Evolutionary conservation across 2,113 vertebrate genomes (phyloP), one percentile per base, ranked within the genome.

Genomic region (Mixornis gularis): DNA sequence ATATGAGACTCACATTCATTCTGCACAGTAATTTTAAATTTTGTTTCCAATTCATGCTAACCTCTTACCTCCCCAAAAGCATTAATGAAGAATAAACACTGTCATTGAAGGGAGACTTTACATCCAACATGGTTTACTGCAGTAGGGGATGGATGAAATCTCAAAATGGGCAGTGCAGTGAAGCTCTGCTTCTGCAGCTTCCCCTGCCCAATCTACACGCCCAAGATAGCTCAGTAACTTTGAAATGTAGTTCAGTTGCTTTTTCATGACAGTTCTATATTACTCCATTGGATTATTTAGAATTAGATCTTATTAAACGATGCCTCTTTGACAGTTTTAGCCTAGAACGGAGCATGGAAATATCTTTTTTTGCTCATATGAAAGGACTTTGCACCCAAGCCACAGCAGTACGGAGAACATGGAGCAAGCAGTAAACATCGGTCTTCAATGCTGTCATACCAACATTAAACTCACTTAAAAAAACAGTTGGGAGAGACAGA

Each of bases 391-490:
- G 34, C 25, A 60, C 2, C 2, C 27, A 79, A 87, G 22, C n/a
- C 62, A 41, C 38, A 56, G 58, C 44, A 89, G 16, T 36, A 69
- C 60, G 73, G 26, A 40, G 32, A 76, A 55, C 7, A 6, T 13
- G 18, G 20, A 59, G 48, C 19, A 78, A 89, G 64, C 59, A 85
- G 51, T 62, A 83, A 63, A 81, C n/a, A 73, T 48, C 19, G 77
- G 66, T 55, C 59, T 92, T 74, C 55, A 63, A 18, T n/a, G 30
- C 43, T 72, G 52, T 41, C 38, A 64, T 38, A 87, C 26, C 66
- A 92, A 92, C 71, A 73, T 34, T 70, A 70, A 89, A 87, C 17
- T 87, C 14, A 56, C 59, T 89, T 85, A 12, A 85, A 88, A 91
- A 91, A 84, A 22, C 66, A 88, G 56, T 24, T 51, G 43, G 46